Conservation (phyloP, 2,113 vertebrate species). For the Equus przewalskii region DNA sequence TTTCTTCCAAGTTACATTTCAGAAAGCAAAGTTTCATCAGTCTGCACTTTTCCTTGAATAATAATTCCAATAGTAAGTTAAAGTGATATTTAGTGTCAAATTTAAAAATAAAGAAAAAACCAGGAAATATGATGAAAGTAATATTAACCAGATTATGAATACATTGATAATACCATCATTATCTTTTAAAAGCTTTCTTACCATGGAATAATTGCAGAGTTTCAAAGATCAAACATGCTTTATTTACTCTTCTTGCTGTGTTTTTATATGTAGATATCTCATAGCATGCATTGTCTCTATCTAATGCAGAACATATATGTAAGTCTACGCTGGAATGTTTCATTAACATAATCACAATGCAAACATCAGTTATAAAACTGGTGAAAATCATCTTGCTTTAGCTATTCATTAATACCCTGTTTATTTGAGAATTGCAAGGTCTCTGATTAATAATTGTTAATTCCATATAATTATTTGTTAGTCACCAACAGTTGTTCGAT, state of each 20-base stretch:
- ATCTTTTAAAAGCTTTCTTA: conserved; percentile 41
- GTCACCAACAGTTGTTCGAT: conserved; percentile 77
- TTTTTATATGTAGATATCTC: neutral
- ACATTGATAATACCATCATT: neutral
- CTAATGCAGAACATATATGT: neutral
- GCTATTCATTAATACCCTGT: conserved; percentile 41
- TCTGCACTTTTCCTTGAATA: neutral
- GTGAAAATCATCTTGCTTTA: neutral
- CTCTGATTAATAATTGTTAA: conserved; percentile 67
- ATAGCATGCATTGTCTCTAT: neutral
- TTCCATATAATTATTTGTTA: conserved; percentile 85
- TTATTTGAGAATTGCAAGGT: conserved; percentile 78
- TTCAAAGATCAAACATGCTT: conserved; percentile 29
- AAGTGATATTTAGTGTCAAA: conserved; percentile 46
- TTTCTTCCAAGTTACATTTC: conserved; percentile 40
- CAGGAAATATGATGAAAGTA: neutral
- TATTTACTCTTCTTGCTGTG: neutral
- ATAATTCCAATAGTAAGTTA: neutral
- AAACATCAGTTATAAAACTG: conserved; percentile 27
- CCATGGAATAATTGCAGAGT: neutral
- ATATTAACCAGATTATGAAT: conserved; percentile 10
- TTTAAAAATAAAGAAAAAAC: conserved; percentile 12
- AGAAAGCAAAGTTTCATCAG: neutral
- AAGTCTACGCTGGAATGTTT: neutral
- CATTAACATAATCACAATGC: neutral